Conservation (phyloP, 2,113 vertebrate genomes). For the Alouatta palliata region DNA sequence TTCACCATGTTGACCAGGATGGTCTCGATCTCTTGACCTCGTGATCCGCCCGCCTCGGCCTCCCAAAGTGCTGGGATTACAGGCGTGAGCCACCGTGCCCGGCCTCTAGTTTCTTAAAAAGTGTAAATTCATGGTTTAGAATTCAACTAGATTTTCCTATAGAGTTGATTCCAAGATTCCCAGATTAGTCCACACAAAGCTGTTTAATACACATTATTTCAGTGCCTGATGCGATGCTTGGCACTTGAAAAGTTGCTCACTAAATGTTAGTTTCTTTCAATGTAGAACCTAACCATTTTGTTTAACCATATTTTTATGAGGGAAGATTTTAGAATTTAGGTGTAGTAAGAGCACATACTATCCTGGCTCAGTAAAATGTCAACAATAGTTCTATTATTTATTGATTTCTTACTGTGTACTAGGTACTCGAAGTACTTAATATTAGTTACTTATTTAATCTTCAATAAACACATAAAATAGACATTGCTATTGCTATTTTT, state of each 20-base stretch:
- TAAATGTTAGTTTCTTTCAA: neutral
- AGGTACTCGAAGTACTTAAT: neutral
- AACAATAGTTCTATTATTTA: neutral
- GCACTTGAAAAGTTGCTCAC: neutral
- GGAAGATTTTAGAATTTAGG: slow-evolving; percentile 8
- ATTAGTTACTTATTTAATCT: neutral
- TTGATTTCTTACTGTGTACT: neutral
- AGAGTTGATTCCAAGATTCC: no score
- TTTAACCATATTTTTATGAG: neutral
- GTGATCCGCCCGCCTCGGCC: no score
- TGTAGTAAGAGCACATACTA: neutral
- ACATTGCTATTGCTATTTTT: slow-evolving; percentile 6
- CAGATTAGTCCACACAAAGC: no score
- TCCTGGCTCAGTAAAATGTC: neutral
- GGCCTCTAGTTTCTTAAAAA: neutral
- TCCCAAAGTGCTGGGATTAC: no score
- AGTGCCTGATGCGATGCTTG: neutral
- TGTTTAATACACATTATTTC: neutral
- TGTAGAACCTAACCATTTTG: neutral
- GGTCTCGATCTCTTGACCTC: no score
- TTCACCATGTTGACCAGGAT: no score
- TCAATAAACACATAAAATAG: neutral
- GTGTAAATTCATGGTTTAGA: neutral
- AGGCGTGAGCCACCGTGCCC: no score
- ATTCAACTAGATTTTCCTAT: neutral